Evolutionary conservation across 2,797 vertebrate genomes (phyloP).

Genomic region (Neosilurus hyrtlii): DNA sequence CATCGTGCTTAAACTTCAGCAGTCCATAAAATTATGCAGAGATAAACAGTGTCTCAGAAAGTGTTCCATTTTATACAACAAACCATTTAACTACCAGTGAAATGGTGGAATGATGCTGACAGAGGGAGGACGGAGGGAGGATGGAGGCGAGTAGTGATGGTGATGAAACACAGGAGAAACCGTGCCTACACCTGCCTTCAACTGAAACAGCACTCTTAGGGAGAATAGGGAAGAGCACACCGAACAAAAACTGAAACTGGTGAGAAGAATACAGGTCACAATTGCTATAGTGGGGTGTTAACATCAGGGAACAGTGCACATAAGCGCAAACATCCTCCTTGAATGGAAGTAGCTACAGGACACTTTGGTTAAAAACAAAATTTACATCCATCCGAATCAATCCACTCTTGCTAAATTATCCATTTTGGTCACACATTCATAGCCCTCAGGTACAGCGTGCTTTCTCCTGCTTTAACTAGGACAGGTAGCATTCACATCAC

Average conservation of each 20-base stretch:
- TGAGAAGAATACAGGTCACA: not conserved
- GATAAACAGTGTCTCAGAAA: not conserved
- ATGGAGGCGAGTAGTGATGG: constrained; percentile 5
- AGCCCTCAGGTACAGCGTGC: constrained; percentile 11
- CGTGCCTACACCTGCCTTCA: constrained; percentile 26
- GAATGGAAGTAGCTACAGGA: not conserved
- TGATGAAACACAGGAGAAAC: constrained; percentile 52
- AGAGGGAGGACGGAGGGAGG: not conserved
- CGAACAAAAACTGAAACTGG: not conserved
- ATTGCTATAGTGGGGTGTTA: not conserved
- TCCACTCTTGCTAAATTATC: not conserved
- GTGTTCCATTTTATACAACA: not conserved
- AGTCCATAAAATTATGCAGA: constrained; percentile 12
- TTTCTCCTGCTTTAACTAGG: constrained; percentile 19
- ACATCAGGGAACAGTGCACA: not conserved
- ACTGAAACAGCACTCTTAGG: constrained; percentile 20
- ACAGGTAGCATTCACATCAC: constrained; percentile 21
- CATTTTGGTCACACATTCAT: constrained; percentile 11
- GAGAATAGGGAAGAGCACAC: constrained; percentile 17
- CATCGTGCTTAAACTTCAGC: not conserved
- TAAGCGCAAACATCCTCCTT: not conserved
- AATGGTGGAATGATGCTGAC: constrained; percentile 10
- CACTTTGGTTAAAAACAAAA: not conserved
- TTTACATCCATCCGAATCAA: not conserved
- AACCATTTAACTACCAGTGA: not conserved